Percentiles rank a stretch among this genome's conserved stretches.
These are phyloP conservation scores for Acanthaster planci DNA, from an alignment of 35 echinoderm and acorn worm species.

Conservation along the genomic window DNA sequence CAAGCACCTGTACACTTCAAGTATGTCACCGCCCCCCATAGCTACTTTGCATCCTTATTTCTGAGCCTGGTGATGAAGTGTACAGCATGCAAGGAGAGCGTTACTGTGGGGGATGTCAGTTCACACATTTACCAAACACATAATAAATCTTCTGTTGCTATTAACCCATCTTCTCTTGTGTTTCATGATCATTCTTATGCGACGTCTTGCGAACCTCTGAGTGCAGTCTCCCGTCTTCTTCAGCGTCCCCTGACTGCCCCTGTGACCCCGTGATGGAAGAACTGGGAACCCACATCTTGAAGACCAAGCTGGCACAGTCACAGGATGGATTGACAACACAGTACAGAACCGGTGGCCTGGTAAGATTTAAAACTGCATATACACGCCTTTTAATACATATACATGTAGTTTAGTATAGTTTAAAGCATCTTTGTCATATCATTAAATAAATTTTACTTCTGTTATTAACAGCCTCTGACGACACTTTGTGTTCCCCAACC, in stretches of 20 bases:
- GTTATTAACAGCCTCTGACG: not conserved
- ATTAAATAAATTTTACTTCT: too few species aligned
- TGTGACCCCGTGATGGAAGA: conserved; percentile 44
- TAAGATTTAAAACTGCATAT: not conserved
- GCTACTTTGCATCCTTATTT: conserved; percentile 5
- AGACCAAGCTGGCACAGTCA: conserved; percentile 49
- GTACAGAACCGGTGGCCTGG: conserved; percentile 43
- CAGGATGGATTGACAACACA: conserved; percentile 30
- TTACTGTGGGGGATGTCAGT: not conserved
- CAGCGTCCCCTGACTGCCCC: conserved; percentile 28
- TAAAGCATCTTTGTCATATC: too few species aligned
- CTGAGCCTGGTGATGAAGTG: not conserved
- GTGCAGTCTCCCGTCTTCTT: conserved; percentile 19
- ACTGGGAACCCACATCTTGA: conserved; percentile 46
- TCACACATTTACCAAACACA: not conserved
- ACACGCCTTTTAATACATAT: not conserved
- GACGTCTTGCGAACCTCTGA: not conserved
- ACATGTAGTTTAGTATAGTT: too few species aligned
- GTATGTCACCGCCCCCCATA: not conserved
- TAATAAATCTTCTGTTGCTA: not conserved
- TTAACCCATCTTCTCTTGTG: not conserved
- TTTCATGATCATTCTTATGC: not conserved
- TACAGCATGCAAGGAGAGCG: not conserved
- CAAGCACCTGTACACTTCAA: not conserved
- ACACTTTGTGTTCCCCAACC: not conserved